These are phyloP conservation scores for Plodia interpunctella DNA, from an alignment of 1,140 invertebrate species.

Conservation along the genomic window DNA sequence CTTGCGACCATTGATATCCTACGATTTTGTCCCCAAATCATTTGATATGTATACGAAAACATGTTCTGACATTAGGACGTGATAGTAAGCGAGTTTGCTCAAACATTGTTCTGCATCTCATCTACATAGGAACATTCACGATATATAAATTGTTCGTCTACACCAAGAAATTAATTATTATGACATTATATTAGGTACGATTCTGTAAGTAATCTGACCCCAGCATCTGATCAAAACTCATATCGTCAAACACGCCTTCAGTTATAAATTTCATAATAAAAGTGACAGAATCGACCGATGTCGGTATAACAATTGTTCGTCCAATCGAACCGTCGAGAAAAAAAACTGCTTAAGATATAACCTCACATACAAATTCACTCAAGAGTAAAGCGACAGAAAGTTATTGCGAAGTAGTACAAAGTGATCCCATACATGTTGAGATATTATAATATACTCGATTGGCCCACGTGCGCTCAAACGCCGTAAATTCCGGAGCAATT, in stretches of 20 bases:
- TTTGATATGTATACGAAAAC: conserved; percentile 39
- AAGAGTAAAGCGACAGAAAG: conserved; percentile 25
- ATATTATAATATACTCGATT: conserved; percentile 60
- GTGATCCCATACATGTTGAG: conserved; percentile 60
- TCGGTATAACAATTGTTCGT: neutral
- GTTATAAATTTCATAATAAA: too few relatives aligned
- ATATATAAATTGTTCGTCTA: neutral
- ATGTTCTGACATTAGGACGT: conserved; percentile 21
- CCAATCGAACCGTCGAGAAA: neutral
- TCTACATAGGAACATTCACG: conserved; percentile 26
- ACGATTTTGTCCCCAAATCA: conserved; percentile 23
- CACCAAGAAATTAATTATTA: conserved; percentile 16
- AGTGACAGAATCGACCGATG: neutral
- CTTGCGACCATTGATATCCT: conserved; percentile 11
- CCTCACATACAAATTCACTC: conserved; percentile 18
- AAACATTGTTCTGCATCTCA: conserved; percentile 32
- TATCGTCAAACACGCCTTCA: too few relatives aligned
- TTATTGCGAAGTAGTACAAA: conserved; percentile 46
- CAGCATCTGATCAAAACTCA: too few relatives aligned
- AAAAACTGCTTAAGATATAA: neutral
- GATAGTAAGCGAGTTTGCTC: conserved; percentile 32
- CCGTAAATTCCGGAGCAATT: conserved; percentile 39
- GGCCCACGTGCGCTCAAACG: conserved; percentile 46
- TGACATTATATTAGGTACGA: neutral
- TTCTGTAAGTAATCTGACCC: neutral